Conservation (phyloP, 2,113 vertebrate genomes). For the Poeciliopsis prolifica region DNA sequence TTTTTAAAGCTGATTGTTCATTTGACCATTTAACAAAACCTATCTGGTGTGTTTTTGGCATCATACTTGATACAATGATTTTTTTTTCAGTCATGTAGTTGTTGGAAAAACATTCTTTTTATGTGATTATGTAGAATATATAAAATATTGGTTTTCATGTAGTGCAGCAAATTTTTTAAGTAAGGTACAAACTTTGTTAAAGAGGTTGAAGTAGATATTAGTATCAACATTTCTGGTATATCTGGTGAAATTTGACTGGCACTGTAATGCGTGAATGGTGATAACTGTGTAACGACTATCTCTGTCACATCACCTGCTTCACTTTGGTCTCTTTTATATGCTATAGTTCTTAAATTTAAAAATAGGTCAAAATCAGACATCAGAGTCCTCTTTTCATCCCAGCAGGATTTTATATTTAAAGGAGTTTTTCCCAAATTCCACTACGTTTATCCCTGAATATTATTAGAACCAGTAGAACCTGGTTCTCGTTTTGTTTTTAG, state of each 20-base stretch:
- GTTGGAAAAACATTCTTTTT: no score
- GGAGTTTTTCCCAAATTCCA: conserved; percentile 11
- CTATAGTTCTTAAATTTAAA: not conserved
- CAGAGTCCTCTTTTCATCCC: not conserved
- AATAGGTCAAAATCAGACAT: not conserved
- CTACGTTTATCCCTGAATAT: conserved; percentile 11
- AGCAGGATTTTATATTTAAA: conserved; percentile 5
- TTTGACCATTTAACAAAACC: not conserved
- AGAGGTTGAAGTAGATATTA: no score
- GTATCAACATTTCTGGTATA: not conserved
- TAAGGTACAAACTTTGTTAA: no score
- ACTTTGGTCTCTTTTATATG: not conserved
- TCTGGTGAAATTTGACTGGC: not conserved
- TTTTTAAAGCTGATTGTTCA: not conserved
- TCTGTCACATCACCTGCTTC: not conserved
- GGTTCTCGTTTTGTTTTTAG: conserved; percentile 7
- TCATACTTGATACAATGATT: not conserved
- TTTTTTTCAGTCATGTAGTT: no score
- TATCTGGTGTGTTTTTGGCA: no score
- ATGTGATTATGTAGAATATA: no score
- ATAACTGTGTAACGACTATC: not conserved
- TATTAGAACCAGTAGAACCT: conserved; percentile 1
- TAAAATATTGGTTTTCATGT: no score
- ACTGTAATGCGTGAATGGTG: not conserved
- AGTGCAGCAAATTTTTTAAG: no score